Conservation (phyloP, 1,140 invertebrate genomes). For the Neodiprion lecontei region DNA sequence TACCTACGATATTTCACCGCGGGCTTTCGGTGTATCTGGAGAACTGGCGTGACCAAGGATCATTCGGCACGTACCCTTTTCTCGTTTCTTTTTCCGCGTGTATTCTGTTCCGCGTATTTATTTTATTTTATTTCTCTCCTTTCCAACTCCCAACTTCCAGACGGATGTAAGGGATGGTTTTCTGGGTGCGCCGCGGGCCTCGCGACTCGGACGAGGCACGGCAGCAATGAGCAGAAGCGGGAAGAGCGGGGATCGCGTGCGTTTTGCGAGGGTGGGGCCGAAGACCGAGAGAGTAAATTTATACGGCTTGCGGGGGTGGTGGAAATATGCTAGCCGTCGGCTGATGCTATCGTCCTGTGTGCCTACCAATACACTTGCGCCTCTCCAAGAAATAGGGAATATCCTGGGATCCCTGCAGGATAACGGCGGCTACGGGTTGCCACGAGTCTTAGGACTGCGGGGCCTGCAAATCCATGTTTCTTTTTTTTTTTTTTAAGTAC, state of each 20-base stretch:
- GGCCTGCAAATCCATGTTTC: too few relatives aligned
- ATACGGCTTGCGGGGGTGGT: neutral
- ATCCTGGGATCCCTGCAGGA: neutral
- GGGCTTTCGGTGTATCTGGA: neutral
- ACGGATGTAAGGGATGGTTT: conserved; percentile 2
- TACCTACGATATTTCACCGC: neutral
- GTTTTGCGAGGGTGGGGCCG: neutral
- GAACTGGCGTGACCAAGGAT: neutral
- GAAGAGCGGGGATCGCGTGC: too few relatives aligned
- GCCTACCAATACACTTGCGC: neutral
- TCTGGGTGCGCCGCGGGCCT: conserved; percentile 4
- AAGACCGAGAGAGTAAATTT: conserved; percentile 9
- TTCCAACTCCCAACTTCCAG: neutral
- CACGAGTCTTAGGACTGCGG: neutral
- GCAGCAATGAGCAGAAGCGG: too few relatives aligned
- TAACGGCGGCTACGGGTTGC: neutral
- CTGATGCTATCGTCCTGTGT: neutral
- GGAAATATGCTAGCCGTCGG: conserved; percentile 8
- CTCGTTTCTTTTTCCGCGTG: neutral
- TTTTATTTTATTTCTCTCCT: neutral
- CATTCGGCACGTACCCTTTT: neutral
- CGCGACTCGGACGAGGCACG: neutral
- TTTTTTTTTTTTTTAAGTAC: too few relatives aligned
- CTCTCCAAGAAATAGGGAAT: neutral
- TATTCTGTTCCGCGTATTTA: neutral